Evolutionary conservation across 2,888 invertebrate genomes (phyloP), one percentile per base, ranked within the genome.

Genomic region (Molorchus minor): DNA sequence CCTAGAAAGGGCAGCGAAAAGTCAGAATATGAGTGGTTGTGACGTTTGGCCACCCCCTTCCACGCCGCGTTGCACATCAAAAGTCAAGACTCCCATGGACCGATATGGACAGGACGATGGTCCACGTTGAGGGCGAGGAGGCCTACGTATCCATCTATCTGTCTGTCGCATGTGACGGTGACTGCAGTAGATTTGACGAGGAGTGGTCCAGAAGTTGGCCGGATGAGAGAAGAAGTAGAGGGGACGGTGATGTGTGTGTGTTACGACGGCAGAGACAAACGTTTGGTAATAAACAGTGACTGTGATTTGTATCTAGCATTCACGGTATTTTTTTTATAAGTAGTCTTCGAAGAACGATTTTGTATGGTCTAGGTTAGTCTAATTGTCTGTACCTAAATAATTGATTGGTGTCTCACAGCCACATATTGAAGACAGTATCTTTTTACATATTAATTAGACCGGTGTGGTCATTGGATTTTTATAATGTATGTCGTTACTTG

Each of bases 1-100:
- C 61, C 60, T 49, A 38, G 44, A 65, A 57, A 61, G 63, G 65
- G 63, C 62, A 62, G 71, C 70, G 71, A 73, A 75, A 75, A 75
- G 75, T 75, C 76, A 71, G 71, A 70, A 70, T 71, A 71, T 75
- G 75, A 76, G 72, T 75, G 74, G 73, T 70, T 60, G 69, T 74
- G 75, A 75, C 74, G 71, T 62, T 64, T 62, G 63, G 65, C 63
- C 68, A 65, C 66, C 69, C 70, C 67, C 67, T 62, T 55, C 55
- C 64, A 51, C 65, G 49, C 56, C 58, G 57, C n/a, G n/a, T n/a
- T 49, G 38, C 66, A 61, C 63, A 58, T 63, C 65, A 64, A 52
- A 45, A 61, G 56, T 56, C 49, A 47, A 56, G 56, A 56, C 55
- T 38, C 55, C 44, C 55, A 41, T 52, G 45, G 36, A 25, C 30